Percentiles rank a stretch among this genome's conserved stretches.
These are phyloP conservation scores for Melinaea menophilus DNA, from an alignment of 2,888 invertebrate genomes.

Conservation along the genomic window DNA sequence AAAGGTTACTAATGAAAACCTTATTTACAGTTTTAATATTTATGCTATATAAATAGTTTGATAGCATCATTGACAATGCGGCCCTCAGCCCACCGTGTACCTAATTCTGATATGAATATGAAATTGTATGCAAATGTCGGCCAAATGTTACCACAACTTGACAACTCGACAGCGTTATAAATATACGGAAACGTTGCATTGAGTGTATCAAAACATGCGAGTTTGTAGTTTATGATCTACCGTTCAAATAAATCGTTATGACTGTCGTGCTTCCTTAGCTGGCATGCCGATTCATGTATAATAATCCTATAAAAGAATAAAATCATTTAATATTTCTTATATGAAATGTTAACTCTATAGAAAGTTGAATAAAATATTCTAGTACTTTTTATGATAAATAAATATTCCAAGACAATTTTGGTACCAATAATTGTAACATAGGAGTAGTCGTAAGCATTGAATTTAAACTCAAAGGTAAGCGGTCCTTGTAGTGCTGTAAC, in stretches of 20 bases:
- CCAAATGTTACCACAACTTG: constrained; percentile 65
- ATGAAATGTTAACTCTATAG: neutral
- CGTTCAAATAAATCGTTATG: constrained; percentile 65
- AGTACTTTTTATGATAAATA: neutral
- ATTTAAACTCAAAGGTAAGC: constrained; percentile 44
- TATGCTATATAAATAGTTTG: constrained; percentile 6
- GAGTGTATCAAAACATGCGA: constrained; percentile 64
- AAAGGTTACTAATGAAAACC: neutral
- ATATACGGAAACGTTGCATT: constrained; percentile 62
- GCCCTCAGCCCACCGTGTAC: constrained; percentile 44
- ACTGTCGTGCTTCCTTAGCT: constrained; percentile 41
- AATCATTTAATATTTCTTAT: constrained; percentile 3
- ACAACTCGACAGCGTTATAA: constrained; percentile 67
- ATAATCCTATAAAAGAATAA: constrained; percentile 14
- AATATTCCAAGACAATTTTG: constrained; percentile 23
- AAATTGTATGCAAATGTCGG: constrained; percentile 70
- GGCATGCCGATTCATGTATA: constrained; percentile 17
- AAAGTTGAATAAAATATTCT: neutral
- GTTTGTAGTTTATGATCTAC: constrained; percentile 56
- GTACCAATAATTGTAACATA: constrained; percentile 37
- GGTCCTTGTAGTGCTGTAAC: constrained; percentile 48
- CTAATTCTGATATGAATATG: constrained; percentile 74
- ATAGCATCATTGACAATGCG: constrained; percentile 36
- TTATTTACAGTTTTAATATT: neutral
- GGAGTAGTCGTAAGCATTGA: constrained; percentile 24